Base-by-base conservation (phyloP, 2,888 invertebrate species). In the Perithous albicinctus region DNA sequence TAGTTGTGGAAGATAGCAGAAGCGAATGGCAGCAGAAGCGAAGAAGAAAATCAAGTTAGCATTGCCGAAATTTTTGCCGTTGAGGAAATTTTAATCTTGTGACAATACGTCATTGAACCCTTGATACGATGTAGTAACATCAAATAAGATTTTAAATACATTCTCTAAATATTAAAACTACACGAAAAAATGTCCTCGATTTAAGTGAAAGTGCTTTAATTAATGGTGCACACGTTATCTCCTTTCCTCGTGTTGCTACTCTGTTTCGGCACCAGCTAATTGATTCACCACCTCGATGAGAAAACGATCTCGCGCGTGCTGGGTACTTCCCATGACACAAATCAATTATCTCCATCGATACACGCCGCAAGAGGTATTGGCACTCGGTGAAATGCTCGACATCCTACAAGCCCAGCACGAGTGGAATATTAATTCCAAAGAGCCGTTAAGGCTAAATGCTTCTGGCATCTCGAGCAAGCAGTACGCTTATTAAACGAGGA, bases 271-370 rank as follows among this genome's bases (percentile, higher is more conserved):
- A 18, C 6, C n/a, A 12, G 59, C 35, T 59, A 59, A 59, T 59
- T 59, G 59, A 59, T 59, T 59, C 32, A 32, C 59, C 59, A 59
- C 59, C 59, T 32, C 59, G 32, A 59, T 35, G 59, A 59, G 18
- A 18, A 59, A 35, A 3, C 59, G 59, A 59, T 59, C 7, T 32
- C 59, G 59, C 59, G 32, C 35, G 59, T 59, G 59, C 32, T 15
- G 59, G n/a, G 18, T 32, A 18, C 32, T 59, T 35, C 8, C 59
- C 59, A 32, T 59, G 32, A 32, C 59, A 59, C 59, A 59, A 59
- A 59, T 59, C 59, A 59, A 59, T 59, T 59, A 59, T 59, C 59
- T 59, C 59, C 7, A 6, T 15, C 59, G 29, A 56, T 56, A 5
- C 15, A 18, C 32, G 59, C n/a, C 35, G 59, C 35, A 59, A 59